These are phyloP conservation scores for Hydropsyche tenuis DNA, from an alignment of 1,140 invertebrate genomes.

Conservation along the genomic window DNA sequence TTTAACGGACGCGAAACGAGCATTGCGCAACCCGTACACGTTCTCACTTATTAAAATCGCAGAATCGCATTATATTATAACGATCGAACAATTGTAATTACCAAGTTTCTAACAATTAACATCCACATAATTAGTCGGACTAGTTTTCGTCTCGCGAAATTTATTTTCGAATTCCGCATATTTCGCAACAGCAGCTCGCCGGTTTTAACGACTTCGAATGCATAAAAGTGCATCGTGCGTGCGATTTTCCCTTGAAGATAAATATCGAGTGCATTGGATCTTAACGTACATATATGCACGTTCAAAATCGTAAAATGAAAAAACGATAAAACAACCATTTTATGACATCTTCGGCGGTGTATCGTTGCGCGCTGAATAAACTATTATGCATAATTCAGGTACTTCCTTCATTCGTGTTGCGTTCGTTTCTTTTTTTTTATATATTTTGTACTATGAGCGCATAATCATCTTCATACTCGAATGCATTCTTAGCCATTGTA, in stretches of 20 bases:
- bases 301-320: background rate
- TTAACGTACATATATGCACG: background rate
- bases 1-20: too few relatives aligned
- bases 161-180: too few relatives aligned
- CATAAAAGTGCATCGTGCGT: constrained; percentile 37
- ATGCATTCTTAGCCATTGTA: constrained; percentile 10
- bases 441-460: background rate
- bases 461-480: constrained; percentile 14
- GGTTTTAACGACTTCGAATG: constrained; percentile 20
- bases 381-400: background rate
- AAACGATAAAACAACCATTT: background rate
- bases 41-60: background rate
- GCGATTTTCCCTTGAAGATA: background rate
- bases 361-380: constrained; percentile 6
- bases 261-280: too few relatives aligned
- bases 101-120: too few relatives aligned
- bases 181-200: background rate
- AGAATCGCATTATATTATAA: background rate
- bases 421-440: constrained; percentile 9
- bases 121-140: too few relatives aligned
- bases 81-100: background rate
- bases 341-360: constrained; percentile 27
- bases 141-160: too few relatives aligned
- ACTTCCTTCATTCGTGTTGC: constrained; percentile 23
- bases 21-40: constrained; percentile 1